Evolutionary conservation across 1,140 invertebrate species (phyloP).

Genomic region (Drosophila bocqueti): DNA sequence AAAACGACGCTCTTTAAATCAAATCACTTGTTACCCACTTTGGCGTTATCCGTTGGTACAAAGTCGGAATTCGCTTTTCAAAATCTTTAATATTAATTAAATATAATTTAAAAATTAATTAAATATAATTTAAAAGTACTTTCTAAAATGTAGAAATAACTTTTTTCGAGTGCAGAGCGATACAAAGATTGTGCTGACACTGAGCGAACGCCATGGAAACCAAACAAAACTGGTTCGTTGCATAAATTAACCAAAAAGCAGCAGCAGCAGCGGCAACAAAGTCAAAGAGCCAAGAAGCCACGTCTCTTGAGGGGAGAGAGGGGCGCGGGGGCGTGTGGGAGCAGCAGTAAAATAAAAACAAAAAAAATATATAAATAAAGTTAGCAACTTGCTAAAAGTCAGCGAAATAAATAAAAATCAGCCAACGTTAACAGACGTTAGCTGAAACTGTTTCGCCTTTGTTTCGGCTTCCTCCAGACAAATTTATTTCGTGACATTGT

Average conservation of each 20-base stretch:
- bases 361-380: conserved; percentile 47
- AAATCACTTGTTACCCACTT: neutral
- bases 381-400: conserved; percentile 74
- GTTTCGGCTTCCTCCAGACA: conserved; percentile 40
- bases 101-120: no score
- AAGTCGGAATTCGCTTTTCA: fast-evolving
- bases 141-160: neutral
- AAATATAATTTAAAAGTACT: neutral
- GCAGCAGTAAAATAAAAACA: conserved; percentile 19
- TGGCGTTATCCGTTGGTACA: no score
- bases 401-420: conserved; percentile 80
- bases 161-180: conserved; percentile 16
- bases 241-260: conserved; percentile 73
- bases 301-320: conserved; percentile 2
- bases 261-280: conserved; percentile 47
- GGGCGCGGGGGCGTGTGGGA: conserved; percentile 53
- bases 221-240: conserved; percentile 79
- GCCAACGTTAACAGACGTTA: conserved; percentile 62
- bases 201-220: conserved; percentile 54
- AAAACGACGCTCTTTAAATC: no score
- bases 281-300: conserved; percentile 52
- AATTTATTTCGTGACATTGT: conserved; percentile 83
- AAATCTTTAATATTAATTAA: no score
- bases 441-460: conserved; percentile 53
- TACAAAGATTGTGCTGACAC: conserved; percentile 38